phyloP scores from a whole-genome alignment of 1,140 invertebrate species.

The Solenopsis fugax region DNA sequence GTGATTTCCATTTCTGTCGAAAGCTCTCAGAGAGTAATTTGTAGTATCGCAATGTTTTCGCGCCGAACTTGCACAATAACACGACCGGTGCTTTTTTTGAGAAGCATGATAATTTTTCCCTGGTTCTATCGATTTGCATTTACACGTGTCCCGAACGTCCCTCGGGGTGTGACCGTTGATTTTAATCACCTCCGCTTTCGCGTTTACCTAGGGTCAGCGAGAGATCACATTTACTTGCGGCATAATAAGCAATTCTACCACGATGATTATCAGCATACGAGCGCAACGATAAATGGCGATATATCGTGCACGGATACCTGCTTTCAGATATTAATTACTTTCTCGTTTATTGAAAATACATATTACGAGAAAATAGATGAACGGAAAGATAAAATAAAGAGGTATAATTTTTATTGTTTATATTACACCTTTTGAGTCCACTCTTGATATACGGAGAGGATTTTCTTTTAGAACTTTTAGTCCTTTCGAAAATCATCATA shows the following conservation, averaged over 20 bases:
- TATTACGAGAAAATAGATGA: not conserved
- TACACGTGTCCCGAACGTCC: not conserved
- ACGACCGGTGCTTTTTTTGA: not conserved
- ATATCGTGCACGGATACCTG: no score
- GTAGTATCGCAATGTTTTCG: not conserved
- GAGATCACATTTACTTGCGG: not conserved
- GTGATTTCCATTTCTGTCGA: not conserved
- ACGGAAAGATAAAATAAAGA: not conserved
- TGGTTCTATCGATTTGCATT: slow-evolving; percentile 33
- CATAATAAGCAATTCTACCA: slow-evolving; percentile 15
- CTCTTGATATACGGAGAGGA: not conserved
- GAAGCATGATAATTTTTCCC: not conserved
- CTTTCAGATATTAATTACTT: not conserved
- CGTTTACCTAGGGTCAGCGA: not conserved
- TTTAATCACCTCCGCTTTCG: not conserved
- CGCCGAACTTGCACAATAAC: not conserved
- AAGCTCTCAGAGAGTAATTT: not conserved
- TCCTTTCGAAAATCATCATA: no score
- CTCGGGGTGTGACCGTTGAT: slow-evolving; percentile 1
- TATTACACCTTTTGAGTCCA: not conserved
- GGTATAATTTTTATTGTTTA: not conserved
- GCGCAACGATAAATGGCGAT: not conserved
- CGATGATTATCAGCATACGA: not conserved
- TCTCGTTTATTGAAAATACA: not conserved
- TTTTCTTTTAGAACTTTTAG: no score